phyloP scores from a whole-genome alignment of 2,888 invertebrate genomes.

The Lasioglossum oenotherae region DNA sequence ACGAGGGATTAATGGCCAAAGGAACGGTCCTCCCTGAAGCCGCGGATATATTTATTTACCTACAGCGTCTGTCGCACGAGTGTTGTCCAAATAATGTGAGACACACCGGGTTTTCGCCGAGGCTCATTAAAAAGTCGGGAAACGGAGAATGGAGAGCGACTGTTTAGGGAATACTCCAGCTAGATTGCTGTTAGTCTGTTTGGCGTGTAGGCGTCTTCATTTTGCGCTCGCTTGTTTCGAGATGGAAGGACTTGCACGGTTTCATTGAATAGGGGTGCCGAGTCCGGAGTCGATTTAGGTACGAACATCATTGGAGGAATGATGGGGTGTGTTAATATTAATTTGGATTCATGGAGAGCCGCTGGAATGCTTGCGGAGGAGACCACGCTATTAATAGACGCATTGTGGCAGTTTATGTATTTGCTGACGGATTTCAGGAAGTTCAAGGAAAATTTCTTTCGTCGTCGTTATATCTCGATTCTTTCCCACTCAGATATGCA shows the following conservation, averaged over 20 bases:
- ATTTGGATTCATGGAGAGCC: background rate
- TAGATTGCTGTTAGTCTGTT: background rate
- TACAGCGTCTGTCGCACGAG: conserved; percentile 28
- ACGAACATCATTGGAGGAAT: background rate
- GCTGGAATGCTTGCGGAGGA: background rate
- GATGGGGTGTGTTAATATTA: background rate
- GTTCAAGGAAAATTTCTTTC: background rate
- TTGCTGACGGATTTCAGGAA: background rate
- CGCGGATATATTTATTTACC: conserved; percentile 46
- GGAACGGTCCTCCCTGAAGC: conserved; percentile 4
- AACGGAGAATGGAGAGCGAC: background rate
- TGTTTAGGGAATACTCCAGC: background rate
- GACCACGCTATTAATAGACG: background rate
- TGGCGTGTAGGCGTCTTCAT: background rate
- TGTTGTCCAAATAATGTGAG: conserved; percentile 48
- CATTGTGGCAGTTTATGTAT: background rate
- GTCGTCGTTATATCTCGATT: background rate
- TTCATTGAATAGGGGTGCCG: background rate
- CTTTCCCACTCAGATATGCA: no score
- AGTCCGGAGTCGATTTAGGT: background rate
- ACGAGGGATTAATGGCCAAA: conserved; percentile 47
- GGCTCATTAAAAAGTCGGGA: conserved; percentile 25
- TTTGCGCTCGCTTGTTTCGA: background rate
- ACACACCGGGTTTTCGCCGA: conserved; percentile 29
- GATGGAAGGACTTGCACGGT: background rate